A percentile compares a stretch with the other conserved stretches of the same genome.
phyloP scores from a whole-genome alignment of 2,888 invertebrate species.

The Limnephilus lunatus region DNA sequence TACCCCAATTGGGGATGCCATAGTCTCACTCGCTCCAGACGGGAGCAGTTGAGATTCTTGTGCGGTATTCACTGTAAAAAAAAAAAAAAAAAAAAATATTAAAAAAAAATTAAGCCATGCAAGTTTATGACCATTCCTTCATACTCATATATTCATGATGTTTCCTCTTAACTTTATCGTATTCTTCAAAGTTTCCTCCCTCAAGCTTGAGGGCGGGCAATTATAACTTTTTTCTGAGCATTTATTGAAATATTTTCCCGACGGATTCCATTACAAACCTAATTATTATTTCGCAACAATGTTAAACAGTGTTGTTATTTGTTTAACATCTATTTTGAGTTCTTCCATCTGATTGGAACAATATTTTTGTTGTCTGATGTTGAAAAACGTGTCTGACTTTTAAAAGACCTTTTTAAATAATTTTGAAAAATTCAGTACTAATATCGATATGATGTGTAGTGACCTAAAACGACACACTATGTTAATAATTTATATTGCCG shows the following conservation, averaged over 20 bases:
- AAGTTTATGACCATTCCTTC: background rate
- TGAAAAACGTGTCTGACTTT: no score
- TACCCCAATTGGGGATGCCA: no score
- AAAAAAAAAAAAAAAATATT: no score
- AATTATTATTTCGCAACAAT: background rate
- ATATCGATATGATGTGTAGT: no score
- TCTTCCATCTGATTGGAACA: background rate
- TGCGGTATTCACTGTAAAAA: no score
- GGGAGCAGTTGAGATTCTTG: no score
- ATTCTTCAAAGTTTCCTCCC: background rate
- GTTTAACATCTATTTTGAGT: background rate
- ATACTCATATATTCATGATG: background rate
- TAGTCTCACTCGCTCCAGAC: no score
- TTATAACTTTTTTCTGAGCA: background rate
- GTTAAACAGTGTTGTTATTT: background rate
- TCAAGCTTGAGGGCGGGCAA: background rate
- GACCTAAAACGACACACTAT: no score
- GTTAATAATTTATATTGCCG: no score
- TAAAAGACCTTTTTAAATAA: no score
- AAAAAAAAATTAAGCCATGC: background rate
- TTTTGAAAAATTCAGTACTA: no score
- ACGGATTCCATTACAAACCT: background rate
- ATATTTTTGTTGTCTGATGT: background rate
- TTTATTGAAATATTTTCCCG: constrained; percentile 3
- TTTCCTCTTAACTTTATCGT: background rate